These are phyloP conservation scores for Amiota communis DNA, from an alignment of 2,888 invertebrate genomes.

Conservation along the genomic window DNA sequence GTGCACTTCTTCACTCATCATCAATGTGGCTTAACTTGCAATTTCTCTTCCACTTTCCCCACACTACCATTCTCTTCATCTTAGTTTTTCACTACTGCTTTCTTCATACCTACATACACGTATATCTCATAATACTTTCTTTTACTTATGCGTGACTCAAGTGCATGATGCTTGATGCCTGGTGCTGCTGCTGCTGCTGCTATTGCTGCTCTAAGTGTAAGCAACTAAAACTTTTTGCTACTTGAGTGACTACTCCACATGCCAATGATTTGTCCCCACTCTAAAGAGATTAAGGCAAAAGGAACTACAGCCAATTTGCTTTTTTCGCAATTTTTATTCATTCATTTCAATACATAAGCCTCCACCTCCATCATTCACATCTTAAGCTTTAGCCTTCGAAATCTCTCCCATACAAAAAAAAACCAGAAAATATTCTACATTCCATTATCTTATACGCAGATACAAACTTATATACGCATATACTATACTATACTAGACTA, in stretches of 20 bases:
- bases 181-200: not conserved
- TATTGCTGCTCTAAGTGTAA: slow-evolving; percentile 48
- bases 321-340: slow-evolving; percentile 58
- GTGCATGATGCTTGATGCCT: slow-evolving; percentile 56
- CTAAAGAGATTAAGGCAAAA: no score
- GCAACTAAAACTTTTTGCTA: slow-evolving; percentile 65
- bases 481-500: slow-evolving; percentile 44
- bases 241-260: slow-evolving; percentile 52
- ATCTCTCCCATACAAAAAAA: not conserved
- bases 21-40: slow-evolving; percentile 62
- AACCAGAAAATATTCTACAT: not conserved
- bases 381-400: slow-evolving; percentile 4
- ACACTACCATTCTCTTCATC: not conserved
- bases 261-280: no score
- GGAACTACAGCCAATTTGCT: not conserved
- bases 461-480: slow-evolving; percentile 31
- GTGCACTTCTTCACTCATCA: slow-evolving; percentile 41
- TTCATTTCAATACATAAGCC: slow-evolving; percentile 60
- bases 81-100: not conserved
- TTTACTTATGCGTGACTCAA: slow-evolving; percentile 65
- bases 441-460: not conserved
- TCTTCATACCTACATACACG: not conserved
- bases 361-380: slow-evolving; percentile 34
- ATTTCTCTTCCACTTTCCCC: slow-evolving; percentile 46
- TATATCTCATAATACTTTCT: slow-evolving; percentile 39